phyloP scores from a whole-genome alignment of 2,888 invertebrate species.

The Pterostichus madidus region DNA sequence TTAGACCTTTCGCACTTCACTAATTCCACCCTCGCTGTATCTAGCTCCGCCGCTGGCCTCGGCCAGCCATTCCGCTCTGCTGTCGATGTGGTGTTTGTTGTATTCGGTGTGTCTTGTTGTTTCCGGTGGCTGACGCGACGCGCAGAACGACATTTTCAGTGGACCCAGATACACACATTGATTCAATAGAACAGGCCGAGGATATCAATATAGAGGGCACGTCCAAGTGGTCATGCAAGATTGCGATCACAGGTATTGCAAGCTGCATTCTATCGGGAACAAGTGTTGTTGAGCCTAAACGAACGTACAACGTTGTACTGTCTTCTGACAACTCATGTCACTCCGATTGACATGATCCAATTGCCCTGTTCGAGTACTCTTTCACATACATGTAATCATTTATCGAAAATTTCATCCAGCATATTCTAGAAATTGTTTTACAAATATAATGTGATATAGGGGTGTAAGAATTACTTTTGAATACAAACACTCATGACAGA shows the following conservation, averaged over 20 bases:
- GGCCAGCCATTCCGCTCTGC: conserved; percentile 7
- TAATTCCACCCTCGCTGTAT: background rate
- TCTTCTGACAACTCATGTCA: background rate
- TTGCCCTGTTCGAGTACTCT: too few species aligned
- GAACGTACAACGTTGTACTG: conserved; percentile 32
- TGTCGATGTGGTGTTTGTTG: conserved; percentile 72
- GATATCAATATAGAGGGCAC: conserved; percentile 99
- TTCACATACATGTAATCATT: too few species aligned
- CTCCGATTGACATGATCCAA: background rate
- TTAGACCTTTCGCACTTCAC: too few species aligned
- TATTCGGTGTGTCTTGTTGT: conserved; percentile 76
- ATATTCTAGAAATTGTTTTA: too few species aligned
- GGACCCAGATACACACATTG: conserved; percentile 98
- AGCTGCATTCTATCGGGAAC: conserved; percentile 77
- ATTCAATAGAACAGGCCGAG: conserved; percentile 98
- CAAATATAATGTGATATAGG: too few species aligned
- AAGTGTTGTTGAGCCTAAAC: conserved; percentile 63
- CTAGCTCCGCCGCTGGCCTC: background rate
- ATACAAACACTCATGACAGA: too few species aligned
- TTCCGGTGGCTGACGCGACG: conserved; percentile 75
- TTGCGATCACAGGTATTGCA: conserved; percentile 97
- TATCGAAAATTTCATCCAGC: too few species aligned
- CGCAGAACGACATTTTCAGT: conserved; percentile 97
- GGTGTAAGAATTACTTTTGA: too few species aligned
- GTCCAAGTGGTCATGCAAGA: conserved; percentile 99